Conservation (phyloP, 2,113 vertebrate species). For the Galemys pyrenaicus region DNA sequence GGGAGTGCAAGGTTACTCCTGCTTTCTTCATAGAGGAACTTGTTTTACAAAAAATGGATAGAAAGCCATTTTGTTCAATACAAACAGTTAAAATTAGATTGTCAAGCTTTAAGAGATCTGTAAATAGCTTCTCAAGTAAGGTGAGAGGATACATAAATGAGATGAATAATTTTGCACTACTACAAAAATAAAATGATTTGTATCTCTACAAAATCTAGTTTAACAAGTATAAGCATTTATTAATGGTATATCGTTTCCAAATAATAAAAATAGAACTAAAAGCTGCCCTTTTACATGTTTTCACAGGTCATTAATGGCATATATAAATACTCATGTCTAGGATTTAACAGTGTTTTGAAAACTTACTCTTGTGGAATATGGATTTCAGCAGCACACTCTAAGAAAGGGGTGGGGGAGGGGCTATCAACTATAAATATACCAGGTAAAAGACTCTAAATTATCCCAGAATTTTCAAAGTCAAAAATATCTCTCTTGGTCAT, state of each 20-base stretch:
- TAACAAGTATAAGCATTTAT: background rate
- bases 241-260: constrained; percentile 19
- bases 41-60: background rate
- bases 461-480: constrained; percentile 23
- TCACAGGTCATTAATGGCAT: background rate
- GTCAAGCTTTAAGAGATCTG: background rate
- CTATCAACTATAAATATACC: background rate
- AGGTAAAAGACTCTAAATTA: constrained; percentile 23
- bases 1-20: background rate
- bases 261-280: constrained; percentile 6
- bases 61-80: background rate
- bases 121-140: constrained; percentile 27
- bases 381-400: background rate
- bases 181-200: background rate
- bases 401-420: background rate
- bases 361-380: background rate
- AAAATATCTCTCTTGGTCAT: background rate
- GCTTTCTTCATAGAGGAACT: background rate
- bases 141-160: background rate
- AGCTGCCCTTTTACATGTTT: background rate
- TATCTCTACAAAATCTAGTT: background rate
- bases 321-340: background rate
- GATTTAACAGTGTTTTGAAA: background rate
- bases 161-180: background rate
- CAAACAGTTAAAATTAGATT: background rate